phyloP scores from a whole-genome alignment of 92 coral and sea anemone species.

The Pocillopora meandrina region DNA sequence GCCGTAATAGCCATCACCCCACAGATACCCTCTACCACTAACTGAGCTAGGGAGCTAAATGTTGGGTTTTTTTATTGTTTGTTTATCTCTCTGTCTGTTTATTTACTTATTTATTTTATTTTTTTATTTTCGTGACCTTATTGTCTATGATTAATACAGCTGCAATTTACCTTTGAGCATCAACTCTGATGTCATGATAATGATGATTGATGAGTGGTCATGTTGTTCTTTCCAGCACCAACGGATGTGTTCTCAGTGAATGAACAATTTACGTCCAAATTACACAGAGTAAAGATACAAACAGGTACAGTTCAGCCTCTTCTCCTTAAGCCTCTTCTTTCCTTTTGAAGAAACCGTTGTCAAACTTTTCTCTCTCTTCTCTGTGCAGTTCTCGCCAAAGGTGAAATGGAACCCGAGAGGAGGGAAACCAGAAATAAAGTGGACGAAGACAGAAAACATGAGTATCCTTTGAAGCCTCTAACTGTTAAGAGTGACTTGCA shows the following conservation, averaged over 20 bases:
- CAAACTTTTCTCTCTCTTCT: neutral
- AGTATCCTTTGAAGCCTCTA: constrained; percentile 79
- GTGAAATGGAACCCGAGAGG: constrained; percentile 97
- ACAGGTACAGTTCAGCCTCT: constrained; percentile 65
- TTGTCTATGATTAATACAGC: no score
- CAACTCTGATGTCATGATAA: neutral
- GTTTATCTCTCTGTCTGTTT: no score
- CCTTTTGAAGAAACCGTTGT: neutral
- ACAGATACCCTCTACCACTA: no score
- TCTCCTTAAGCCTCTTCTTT: neutral
- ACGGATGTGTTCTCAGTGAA: constrained; percentile 89
- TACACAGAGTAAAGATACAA: constrained; percentile 97
- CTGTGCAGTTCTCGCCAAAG: constrained; percentile 90
- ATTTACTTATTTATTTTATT: no score
- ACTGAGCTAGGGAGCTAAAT: no score
- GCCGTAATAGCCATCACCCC: no score
- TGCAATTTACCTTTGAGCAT: no score
- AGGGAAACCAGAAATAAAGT: constrained; percentile 96
- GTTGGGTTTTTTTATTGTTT: no score
- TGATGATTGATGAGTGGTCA: no score
- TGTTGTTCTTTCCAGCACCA: constrained; percentile 59
- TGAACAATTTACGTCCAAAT: constrained; percentile 92
- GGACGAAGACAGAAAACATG: constrained; percentile 98
- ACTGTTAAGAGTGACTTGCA: neutral
- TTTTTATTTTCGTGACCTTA: no score